Evolutionary conservation across 92 coral and sea anemone species (phyloP).

Genomic region (Zoanthus sociatus): DNA sequence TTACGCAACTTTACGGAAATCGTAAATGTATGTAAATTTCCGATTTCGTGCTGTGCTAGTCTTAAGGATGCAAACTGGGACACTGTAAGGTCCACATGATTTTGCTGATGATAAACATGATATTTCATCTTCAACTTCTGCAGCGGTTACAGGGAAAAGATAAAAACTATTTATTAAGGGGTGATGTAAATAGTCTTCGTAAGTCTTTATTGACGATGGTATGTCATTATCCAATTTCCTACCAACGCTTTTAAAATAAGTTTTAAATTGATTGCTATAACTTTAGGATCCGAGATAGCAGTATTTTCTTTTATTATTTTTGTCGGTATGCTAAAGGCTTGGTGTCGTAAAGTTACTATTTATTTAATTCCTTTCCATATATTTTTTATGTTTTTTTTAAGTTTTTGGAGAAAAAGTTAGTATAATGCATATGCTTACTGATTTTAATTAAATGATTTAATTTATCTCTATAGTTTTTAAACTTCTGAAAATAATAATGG

Average conservation of each 20-base stretch:
- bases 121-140: slow-evolving; percentile 46
- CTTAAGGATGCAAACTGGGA: slow-evolving; percentile 1
- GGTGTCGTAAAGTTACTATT: slow-evolving; percentile 8
- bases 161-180: slow-evolving; percentile 35
- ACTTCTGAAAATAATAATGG: slow-evolving; percentile 39
- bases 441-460: slow-evolving; percentile 53
- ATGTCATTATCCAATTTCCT: slow-evolving; percentile 33
- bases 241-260: slow-evolving; percentile 45
- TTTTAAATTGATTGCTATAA: slow-evolving; percentile 45
- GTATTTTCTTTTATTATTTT: slow-evolving; percentile 42
- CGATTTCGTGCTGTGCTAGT: too few relatives aligned
- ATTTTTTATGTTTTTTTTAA: slow-evolving; percentile 40
- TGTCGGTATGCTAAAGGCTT: background rate
- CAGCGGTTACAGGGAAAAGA: slow-evolving; percentile 47
- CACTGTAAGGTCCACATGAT: background rate
- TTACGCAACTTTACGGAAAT: too few relatives aligned
- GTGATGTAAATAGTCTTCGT: background rate
- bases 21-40: too few relatives aligned
- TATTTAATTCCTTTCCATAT: slow-evolving; percentile 9
- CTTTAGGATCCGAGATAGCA: slow-evolving; percentile 18
- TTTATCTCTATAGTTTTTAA: slow-evolving; percentile 49
- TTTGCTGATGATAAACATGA: background rate
- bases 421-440: slow-evolving; percentile 51
- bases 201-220: slow-evolving; percentile 13
- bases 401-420: slow-evolving; percentile 44